phyloP scores from a whole-genome alignment of 2,888 invertebrate genomes.

The Machimus rusticus region DNA sequence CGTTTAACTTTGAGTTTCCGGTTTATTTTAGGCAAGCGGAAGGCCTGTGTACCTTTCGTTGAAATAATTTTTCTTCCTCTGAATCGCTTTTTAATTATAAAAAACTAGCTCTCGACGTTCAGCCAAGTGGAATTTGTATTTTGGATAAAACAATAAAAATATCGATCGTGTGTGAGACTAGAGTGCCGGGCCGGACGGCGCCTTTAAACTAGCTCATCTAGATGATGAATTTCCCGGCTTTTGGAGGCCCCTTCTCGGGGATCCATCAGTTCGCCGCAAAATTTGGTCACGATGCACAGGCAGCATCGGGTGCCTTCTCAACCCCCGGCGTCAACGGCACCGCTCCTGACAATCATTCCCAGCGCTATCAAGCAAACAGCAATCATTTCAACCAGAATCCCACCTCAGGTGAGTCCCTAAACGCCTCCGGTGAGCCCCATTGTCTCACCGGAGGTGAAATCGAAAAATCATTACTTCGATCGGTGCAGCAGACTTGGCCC shows the following conservation, averaged over 20 bases:
- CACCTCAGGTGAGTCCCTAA: conserved; percentile 38
- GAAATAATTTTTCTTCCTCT: not conserved
- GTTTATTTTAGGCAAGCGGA: not conserved
- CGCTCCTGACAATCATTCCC: conserved; percentile 60
- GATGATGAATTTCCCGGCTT: conserved; percentile 64
- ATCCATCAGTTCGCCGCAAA: conserved; percentile 64
- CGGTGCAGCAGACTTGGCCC: not conserved
- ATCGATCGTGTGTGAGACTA: conserved; percentile 23
- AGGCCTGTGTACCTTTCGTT: not conserved
- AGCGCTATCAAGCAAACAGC: conserved; percentile 63
- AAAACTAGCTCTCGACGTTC: not conserved
- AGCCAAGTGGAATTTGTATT: not conserved
- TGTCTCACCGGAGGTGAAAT: not conserved
- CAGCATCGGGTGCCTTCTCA: conserved; percentile 59
- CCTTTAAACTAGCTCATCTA: not conserved
- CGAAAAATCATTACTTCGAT: conserved; percentile 36
- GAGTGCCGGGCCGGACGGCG: conserved; percentile 7
- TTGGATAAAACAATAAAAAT: not conserved
- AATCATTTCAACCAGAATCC: conserved; percentile 64
- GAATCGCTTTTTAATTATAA: not conserved
- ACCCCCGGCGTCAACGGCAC: conserved; percentile 59
- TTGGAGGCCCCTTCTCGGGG: conserved; percentile 63
- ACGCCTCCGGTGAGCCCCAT: not conserved
- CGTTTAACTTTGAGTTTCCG: conserved; percentile 6
- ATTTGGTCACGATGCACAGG: conserved; percentile 61